A percentile compares a stretch with the other conserved stretches of the same genome.
phyloP scores from a whole-genome alignment of 1,140 invertebrate genomes.

The Halictus rubicundus region DNA sequence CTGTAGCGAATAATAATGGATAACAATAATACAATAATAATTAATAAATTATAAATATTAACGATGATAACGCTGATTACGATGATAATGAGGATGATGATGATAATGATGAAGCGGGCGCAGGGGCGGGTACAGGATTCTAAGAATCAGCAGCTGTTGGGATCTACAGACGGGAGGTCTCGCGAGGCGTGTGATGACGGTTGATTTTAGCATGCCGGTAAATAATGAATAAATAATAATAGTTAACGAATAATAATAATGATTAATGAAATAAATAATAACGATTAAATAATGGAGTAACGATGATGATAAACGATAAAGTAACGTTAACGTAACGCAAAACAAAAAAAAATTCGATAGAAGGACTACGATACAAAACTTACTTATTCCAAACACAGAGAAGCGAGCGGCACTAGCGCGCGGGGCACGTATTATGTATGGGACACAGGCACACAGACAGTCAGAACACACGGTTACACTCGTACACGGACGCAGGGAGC shows the following conservation, averaged over 20 bases:
- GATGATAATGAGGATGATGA: conserved; percentile 15
- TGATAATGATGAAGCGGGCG: background rate
- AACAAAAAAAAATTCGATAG: conserved; percentile 40
- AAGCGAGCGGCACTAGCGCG: conserved; percentile 24
- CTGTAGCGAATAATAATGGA: conserved; percentile 63
- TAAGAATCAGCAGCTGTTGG: too few relatives aligned
- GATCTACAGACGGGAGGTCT: too few relatives aligned
- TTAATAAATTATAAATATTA: conserved; percentile 60
- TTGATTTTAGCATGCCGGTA: background rate
- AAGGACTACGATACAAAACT: conserved; percentile 62
- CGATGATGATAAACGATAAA: conserved; percentile 42
- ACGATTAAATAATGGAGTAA: conserved; percentile 57
- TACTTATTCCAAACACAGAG: conserved; percentile 51
- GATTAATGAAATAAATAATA: conserved; percentile 57
- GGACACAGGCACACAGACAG: too few relatives aligned
- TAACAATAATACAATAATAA: conserved; percentile 70
- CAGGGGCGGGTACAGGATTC: background rate
- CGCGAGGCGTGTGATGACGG: background rate
- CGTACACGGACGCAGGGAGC: too few relatives aligned
- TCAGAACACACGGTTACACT: too few relatives aligned
- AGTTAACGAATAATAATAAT: conserved; percentile 42
- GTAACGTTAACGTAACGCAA: conserved; percentile 44
- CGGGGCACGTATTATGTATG: too few relatives aligned
- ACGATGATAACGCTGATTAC: conserved; percentile 34
- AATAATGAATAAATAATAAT: conserved; percentile 35